Evolutionary conservation across 2,888 invertebrate genomes (phyloP).

Genomic region (Chironomus riparius): DNA sequence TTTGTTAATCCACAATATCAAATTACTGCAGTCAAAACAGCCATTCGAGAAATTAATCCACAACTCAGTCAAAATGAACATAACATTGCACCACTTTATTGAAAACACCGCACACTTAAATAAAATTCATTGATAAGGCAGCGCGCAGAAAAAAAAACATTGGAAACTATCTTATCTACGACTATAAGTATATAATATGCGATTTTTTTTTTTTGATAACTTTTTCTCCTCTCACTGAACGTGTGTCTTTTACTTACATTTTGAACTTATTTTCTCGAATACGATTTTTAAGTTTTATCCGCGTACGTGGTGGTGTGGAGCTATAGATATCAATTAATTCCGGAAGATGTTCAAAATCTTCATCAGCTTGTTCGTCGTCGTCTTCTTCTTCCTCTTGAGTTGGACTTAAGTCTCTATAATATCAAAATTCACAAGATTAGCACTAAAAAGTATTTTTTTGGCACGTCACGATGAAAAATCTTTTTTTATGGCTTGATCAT

Average conservation of each 20-base stretch:
- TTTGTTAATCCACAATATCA: too few species aligned
- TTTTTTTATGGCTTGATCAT: too few species aligned
- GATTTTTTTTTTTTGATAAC: background rate
- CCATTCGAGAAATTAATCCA: too few species aligned
- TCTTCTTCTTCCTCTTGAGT: background rate
- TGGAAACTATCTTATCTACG: constrained; percentile 10
- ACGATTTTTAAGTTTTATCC: constrained; percentile 54
- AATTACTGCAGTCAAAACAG: too few species aligned
- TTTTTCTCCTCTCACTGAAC: background rate
- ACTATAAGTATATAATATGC: background rate
- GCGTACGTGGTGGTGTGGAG: constrained; percentile 68
- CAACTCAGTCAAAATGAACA: too few species aligned
- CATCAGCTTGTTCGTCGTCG: background rate
- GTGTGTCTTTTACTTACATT: constrained; percentile 34
- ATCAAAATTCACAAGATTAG: background rate
- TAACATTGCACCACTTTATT: too few species aligned
- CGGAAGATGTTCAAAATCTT: background rate
- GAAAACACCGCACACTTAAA: constrained; percentile 9
- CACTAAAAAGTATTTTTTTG: background rate
- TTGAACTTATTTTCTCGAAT: constrained; percentile 42
- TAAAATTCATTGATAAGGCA: constrained; percentile 35
- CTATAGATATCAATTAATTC: constrained; percentile 53
- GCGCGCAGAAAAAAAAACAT: background rate
- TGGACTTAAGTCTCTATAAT: background rate
- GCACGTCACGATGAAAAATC: too few species aligned